phyloP scores from a whole-genome alignment of 2,113 vertebrate species.

The Microtus oregoni region DNA sequence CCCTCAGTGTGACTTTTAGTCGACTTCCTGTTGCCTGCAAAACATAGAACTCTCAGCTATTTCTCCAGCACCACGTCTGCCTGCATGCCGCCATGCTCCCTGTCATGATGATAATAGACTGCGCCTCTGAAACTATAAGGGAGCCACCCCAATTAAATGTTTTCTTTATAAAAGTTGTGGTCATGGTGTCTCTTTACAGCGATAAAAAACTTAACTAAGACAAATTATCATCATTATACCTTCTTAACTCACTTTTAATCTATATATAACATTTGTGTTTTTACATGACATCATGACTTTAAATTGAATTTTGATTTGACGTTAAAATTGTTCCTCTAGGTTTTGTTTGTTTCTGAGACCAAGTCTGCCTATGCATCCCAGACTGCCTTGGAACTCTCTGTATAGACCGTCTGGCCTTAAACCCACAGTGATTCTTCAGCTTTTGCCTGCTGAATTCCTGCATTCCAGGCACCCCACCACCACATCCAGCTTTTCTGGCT shows the following conservation, averaged over 20 bases:
- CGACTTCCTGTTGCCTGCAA: neutral
- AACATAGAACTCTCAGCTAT: neutral
- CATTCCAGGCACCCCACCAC: too few species aligned
- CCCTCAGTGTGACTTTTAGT: neutral
- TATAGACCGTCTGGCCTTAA: too few species aligned
- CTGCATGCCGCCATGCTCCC: neutral
- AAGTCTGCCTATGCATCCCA: neutral
- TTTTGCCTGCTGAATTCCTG: neutral
- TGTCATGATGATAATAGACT: neutral
- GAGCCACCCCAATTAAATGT: neutral
- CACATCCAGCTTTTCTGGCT: neutral
- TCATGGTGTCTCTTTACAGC: neutral
- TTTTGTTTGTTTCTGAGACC: neutral
- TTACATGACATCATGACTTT: neutral
- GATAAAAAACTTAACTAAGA: neutral
- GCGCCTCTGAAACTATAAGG: neutral
- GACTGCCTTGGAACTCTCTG: neutral
- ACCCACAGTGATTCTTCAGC: neutral
- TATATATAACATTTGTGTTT: constrained; percentile 24
- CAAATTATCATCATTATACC: neutral
- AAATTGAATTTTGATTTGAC: neutral
- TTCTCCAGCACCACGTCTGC: neutral
- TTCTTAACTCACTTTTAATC: neutral
- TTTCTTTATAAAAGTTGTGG: neutral
- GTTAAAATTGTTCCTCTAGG: neutral